Percentiles rank a stretch among this genome's conserved stretches.
phyloP scores from a whole-genome alignment of 2,113 vertebrate genomes.

The Silurus asotus region DNA sequence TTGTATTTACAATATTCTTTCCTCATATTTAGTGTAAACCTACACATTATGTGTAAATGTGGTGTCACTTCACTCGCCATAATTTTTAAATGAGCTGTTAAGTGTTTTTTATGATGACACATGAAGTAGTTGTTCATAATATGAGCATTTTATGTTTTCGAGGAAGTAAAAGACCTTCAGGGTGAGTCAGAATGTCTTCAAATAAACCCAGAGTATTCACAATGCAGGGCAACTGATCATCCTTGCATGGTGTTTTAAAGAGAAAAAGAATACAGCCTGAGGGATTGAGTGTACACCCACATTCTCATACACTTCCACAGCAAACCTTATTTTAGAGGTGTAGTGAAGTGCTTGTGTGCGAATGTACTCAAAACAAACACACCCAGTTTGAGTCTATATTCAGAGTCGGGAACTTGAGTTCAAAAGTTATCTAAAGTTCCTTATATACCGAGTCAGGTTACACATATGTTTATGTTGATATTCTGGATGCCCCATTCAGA shows the following conservation, averaged over 20 bases:
- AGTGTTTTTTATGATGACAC: slow-evolving; percentile 20
- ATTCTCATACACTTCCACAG: background rate
- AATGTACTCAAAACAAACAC: background rate
- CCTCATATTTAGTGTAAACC: background rate
- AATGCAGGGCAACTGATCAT: background rate
- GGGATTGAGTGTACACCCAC: slow-evolving; percentile 6
- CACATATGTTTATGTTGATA: background rate
- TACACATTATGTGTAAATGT: background rate
- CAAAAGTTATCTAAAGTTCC: background rate
- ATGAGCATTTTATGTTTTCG: background rate
- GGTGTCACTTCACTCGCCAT: background rate
- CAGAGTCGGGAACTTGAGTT: background rate
- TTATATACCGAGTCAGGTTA: background rate
- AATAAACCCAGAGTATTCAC: background rate
- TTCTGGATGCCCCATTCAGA: background rate
- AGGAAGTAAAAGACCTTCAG: background rate
- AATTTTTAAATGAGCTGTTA: background rate
- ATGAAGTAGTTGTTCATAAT: slow-evolving; percentile 10
- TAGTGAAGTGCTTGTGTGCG: background rate
- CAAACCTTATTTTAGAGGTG: background rate
- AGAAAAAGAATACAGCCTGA: background rate
- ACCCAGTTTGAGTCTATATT: background rate
- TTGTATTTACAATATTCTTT: background rate
- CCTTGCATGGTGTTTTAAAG: background rate
- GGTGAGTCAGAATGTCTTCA: slow-evolving; percentile 5